Base-by-base conservation (phyloP, 2,888 invertebrate genomes). In the Cryptus armator region DNA sequence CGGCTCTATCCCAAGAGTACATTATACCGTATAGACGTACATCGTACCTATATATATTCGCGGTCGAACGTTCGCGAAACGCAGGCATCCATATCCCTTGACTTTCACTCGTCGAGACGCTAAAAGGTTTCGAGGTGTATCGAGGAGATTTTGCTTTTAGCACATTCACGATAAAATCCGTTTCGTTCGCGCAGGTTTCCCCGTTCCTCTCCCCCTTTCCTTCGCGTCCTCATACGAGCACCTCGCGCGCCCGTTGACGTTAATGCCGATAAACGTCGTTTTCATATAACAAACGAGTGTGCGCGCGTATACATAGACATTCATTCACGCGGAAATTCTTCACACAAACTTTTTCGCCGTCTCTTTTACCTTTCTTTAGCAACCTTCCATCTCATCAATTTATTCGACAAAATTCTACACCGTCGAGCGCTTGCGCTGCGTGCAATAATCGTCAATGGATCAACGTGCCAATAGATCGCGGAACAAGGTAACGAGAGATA, bases 121-220 rank as follows among this genome's bases (percentile, higher is more conserved):
- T 93, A 93, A 93, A 93, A 93, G 93, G 92, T 93, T 92, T 91
- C 90, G 89, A 91, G 91, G 91, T 91, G 91, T 92, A 92, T 93
- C 91, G 91, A 90, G 90, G 91, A 92, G 92, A 93, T 93, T 93
- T 93, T 92, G 93, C 93, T 93, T 93, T 93, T 93, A 93, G 93
- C 93, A 92, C 92, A 92, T 92, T 92, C 90, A 89, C 92, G 92
- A 93, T 93, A 93, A 93, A 92, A 93, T 89, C 91, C 90, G 90
- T 24, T 37, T 19, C 77, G 72, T 84, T 81, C 86, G 71, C 74
- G 75, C 85, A 74, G 76, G 81, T 85, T 86, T 80, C 85, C 70
- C 83, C 77, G 78, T 83, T 84, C 82, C 79, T 81, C 79, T 85
- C 67, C 74, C 74, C 59, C 53, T 74, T 74, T 46, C 24, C 64